Evolutionary conservation across 2,797 vertebrate genomes (phyloP), one percentile per base, ranked within the genome.

Genomic region (Chelmon rostratus): DNA sequence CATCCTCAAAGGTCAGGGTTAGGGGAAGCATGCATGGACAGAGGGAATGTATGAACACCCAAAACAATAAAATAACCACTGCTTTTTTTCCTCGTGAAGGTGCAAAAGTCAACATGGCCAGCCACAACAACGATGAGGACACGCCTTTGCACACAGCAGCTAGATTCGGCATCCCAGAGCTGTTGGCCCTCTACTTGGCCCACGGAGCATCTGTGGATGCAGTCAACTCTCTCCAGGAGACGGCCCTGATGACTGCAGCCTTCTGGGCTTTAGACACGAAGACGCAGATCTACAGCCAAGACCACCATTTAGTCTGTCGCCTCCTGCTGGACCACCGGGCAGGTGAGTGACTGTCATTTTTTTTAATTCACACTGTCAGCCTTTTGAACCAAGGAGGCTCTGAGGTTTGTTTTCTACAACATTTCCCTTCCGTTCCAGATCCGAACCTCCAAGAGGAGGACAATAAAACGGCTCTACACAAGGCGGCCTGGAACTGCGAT

Each of bases 401-500:
- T 44, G 0, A 6, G 1, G 6, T 38, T 2, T 35, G 4, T 37
- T 69, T 67, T 15, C 5, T 8, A 11, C 40, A 31, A 46, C 13
- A 10, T 16, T n/a, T 8, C 2, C n/a, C 5, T n/a, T 79, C 15
- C 69, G 21, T 57, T 74, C 10, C 72, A 92, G 95, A 97, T 70
- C 95, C 97, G 11, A 96, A 99, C 3, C 65, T 96, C 65, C 93
- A 95, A 0, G 98, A 99, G 0, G 96, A 96, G 2, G 97, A 99
- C 92, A 91, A 96, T 53, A 98, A 99, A 82, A 97, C 97, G 0
- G 96, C 97, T 0, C 96, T 99, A 12, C 98, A 99, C 94, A 99
- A 98, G 89, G 98, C 98, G 0, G 96, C 97, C 67, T 99, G 98
- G 98, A 99, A 98, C 94, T 98, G 97, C 16, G 98, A 99, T 80